Evolutionary conservation across 23 tunicate genomes (phyloP).

Genomic region (Diplosoma virens): DNA sequence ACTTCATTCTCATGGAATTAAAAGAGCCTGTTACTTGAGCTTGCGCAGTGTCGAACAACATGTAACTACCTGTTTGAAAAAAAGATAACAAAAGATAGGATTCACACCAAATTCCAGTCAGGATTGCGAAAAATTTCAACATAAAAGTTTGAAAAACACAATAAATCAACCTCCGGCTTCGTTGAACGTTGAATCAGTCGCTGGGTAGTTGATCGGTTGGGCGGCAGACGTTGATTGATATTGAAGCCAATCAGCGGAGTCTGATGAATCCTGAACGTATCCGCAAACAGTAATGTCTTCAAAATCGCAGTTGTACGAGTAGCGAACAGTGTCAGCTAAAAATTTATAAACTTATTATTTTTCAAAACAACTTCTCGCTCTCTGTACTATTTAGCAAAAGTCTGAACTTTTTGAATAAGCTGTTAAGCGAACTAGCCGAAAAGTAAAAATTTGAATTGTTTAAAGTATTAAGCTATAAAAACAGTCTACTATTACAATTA

Average conservation of each 20-base stretch:
- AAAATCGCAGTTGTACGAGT: slow-evolving; percentile 67
- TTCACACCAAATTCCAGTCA: too few species aligned
- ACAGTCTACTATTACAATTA: too few species aligned
- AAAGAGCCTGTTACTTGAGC: slow-evolving; percentile 34
- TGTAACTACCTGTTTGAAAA: slow-evolving; percentile 91
- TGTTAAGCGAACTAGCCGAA: not conserved
- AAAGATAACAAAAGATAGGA: too few species aligned
- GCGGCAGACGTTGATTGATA: not conserved
- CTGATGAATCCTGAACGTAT: slow-evolving; percentile 71
- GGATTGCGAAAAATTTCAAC: too few species aligned
- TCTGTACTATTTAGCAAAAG: too few species aligned
- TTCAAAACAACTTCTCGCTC: too few species aligned
- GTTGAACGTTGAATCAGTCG: slow-evolving; percentile 53
- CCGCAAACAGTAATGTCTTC: slow-evolving; percentile 77
- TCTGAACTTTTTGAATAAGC: too few species aligned
- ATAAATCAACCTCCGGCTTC: slow-evolving; percentile 12
- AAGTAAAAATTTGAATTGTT: not conserved
- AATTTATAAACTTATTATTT: not conserved
- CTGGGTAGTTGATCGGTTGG: slow-evolving; percentile 31
- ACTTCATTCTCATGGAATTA: slow-evolving; percentile 55
- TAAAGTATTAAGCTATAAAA: too few species aligned
- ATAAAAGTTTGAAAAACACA: not conserved
- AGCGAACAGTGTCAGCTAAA: slow-evolving; percentile 66
- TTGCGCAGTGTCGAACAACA: slow-evolving; percentile 51
- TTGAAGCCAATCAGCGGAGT: not conserved